Evolutionary conservation across 2,113 vertebrate species (phyloP).

Genomic region (Prunella fulvescens): DNA sequence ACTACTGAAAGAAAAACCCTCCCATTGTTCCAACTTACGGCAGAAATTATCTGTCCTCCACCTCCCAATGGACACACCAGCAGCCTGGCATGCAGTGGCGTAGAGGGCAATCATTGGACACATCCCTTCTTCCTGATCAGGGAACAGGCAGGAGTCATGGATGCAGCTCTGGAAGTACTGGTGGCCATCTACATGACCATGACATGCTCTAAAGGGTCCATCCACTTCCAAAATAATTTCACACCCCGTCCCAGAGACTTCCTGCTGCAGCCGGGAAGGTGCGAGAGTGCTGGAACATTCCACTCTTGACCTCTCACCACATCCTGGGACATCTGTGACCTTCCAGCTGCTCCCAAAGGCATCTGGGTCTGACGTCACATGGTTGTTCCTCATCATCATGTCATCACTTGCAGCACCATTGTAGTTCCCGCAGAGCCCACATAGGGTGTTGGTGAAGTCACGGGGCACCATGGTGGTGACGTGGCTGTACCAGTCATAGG

Average conservation of each 20-base stretch:
- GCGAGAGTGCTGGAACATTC: neutral
- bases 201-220: constrained; percentile 11
- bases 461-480: constrained; percentile 66
- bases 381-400: constrained; percentile 35
- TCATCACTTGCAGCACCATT: constrained; percentile 61
- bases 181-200: neutral
- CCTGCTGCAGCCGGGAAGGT: rapidly evolving
- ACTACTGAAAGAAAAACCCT: neutral
- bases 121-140: neutral
- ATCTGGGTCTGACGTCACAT: constrained; percentile 49
- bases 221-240: constrained; percentile 6
- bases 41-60: constrained; percentile 17
- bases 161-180: constrained; percentile 2
- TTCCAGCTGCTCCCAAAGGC: constrained; percentile 75
- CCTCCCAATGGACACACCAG: neutral
- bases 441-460: constrained; percentile 67
- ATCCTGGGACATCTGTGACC: constrained; percentile 1
- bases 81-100: neutral
- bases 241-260: neutral
- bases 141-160: neutral
- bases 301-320: neutral
- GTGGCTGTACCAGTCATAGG: constrained; percentile 67
- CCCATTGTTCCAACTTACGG: neutral
- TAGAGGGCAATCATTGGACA: neutral
- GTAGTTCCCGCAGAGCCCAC: constrained; percentile 85